These are phyloP conservation scores for Chiloscyllium plagiosum DNA, from an alignment of 2,113 vertebrate species.

Conservation along the genomic window DNA sequence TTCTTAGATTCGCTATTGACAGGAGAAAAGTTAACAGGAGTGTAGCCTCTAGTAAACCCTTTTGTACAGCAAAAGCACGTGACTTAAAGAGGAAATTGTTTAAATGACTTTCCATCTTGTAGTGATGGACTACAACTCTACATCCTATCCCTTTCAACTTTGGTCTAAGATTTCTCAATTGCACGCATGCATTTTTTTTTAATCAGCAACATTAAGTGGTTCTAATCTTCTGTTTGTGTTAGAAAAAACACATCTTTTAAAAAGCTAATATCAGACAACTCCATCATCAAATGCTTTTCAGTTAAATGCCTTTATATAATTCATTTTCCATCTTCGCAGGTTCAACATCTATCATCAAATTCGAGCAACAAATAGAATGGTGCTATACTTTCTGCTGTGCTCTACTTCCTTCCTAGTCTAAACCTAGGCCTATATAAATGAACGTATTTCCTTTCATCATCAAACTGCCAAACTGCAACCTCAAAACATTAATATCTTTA, in stretches of 20 bases:
- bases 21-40: background rate
- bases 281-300: background rate
- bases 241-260: background rate
- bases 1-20: background rate
- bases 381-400: background rate
- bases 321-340: background rate
- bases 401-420: too few species aligned
- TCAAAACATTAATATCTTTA: background rate
- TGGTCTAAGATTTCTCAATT: background rate
- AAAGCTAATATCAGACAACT: background rate
- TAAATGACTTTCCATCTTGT: background rate
- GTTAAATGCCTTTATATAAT: background rate
- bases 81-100: background rate
- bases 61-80: background rate
- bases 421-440: background rate
- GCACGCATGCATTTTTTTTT: background rate
- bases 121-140: background rate
- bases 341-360: background rate
- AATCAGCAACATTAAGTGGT: background rate
- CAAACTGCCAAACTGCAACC: background rate
- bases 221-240: background rate
- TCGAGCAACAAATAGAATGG: background rate
- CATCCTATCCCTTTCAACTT: background rate
- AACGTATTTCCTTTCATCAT: background rate
- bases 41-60: background rate